Evolutionary conservation across 1,140 invertebrate species (phyloP), one percentile per base, ranked within the genome.

Genomic region (Heliothis subflexa): DNA sequence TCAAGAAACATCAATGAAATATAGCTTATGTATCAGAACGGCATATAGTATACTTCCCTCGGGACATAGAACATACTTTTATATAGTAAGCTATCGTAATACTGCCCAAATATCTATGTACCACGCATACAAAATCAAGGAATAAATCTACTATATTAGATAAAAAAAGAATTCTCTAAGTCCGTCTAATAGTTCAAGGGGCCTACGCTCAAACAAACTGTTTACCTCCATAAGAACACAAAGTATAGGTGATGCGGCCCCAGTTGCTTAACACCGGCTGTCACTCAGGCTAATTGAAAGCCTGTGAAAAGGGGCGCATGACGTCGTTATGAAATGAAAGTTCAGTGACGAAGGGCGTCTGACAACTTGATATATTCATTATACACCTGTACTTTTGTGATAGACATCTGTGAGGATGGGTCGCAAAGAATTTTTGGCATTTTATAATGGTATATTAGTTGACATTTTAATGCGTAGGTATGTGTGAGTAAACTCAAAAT

Each of bases 221-320:
- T 55, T 55, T 55, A 55, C 52, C n/a, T 55, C 18, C n/a, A 40
- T 40, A 40, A 40, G 33, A 40, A 7, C 33, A 40, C 33, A 40
- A 40, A 40, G 33, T 40, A 40, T 40, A 40, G 33, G 16, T 54
- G 9, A 18, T 18, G n/a, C 18, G 18, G 49, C 12, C 11, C 18
- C 64, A n/a, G 18, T 50, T 47, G 18, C 45, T 14, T 40, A 14
- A 47, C 45, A 21, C 33, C 33, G 33, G 33, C 73, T 78, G 78
- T 73, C 78, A 78, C 78, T 78, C 70, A 33, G 40, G 68, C 62
- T 78, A 78, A 78, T 78, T 78, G 78, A 78, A 78, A 78, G 57
- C 50, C 78, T 18, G 47, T 73, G 78, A 78, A 71, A 59, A 64
- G 78, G 78, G 57, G 55, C 50, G 61, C 47, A 49, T 64, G 78